phyloP scores from a whole-genome alignment of 2,797 vertebrate species.

The Sebastes melanostomus region DNA sequence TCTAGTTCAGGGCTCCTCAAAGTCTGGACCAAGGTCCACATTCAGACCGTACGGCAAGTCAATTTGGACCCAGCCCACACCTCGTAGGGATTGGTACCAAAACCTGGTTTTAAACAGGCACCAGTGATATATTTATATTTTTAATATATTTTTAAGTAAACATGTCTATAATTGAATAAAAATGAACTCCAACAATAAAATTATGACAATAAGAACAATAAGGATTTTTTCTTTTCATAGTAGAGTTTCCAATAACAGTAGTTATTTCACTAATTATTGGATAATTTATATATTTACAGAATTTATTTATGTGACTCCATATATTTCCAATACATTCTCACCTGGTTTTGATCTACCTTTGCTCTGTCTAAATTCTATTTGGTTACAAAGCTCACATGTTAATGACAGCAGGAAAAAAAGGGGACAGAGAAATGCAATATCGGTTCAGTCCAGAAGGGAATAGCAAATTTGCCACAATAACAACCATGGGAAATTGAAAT shows the following conservation, averaged over 20 bases:
- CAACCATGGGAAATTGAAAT: slow-evolving; percentile 43
- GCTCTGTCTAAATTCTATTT: slow-evolving; percentile 5
- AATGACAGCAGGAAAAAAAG: not conserved
- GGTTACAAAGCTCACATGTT: not conserved
- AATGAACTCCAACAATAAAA: fast-evolving
- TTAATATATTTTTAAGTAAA: not conserved
- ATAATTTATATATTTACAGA: not conserved
- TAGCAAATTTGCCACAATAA: slow-evolving; percentile 25
- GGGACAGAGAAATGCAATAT: slow-evolving; percentile 15
- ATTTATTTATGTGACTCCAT: not conserved
- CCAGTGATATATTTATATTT: too few species aligned
- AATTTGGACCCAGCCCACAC: too few species aligned
- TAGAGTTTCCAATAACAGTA: not conserved
- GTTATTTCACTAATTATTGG: not conserved
- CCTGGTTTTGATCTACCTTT: not conserved
- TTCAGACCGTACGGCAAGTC: fast-evolving
- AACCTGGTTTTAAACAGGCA: fast-evolving
- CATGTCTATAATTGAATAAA: not conserved
- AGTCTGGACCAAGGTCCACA: too few species aligned
- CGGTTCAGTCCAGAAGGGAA: slow-evolving; percentile 2
- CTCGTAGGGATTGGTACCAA: too few species aligned
- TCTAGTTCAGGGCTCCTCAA: not conserved
- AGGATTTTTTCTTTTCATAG: not conserved
- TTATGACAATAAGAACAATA: not conserved
- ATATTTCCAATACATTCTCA: not conserved